phyloP scores from a whole-genome alignment of 2,113 vertebrate genomes.

The Enhydra lutris region DNA sequence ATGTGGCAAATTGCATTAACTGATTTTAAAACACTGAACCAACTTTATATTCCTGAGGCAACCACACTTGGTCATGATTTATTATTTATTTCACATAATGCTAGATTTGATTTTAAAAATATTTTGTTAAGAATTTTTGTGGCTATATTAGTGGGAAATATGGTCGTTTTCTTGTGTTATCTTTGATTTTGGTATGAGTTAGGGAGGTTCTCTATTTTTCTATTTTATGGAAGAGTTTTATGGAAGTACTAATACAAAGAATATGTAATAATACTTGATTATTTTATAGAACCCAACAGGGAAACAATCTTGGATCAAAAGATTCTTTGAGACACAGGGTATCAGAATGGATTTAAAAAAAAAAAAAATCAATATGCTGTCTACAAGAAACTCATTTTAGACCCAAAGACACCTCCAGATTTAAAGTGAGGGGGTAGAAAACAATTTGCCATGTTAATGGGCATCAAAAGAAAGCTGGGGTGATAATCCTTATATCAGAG shows the following conservation, averaged over 20 bases:
- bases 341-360: no score
- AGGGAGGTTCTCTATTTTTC: background rate
- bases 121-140: background rate
- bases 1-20: background rate
- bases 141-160: background rate
- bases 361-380: no score
- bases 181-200: background rate
- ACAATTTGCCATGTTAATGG: no score
- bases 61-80: background rate
- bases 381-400: no score
- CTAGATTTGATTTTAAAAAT: background rate
- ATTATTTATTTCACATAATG: background rate
- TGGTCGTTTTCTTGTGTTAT: background rate
- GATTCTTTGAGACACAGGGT: background rate
- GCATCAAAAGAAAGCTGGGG: no score
- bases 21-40: background rate
- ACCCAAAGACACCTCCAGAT: no score
- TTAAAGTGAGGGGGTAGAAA: no score
- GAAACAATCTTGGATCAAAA: background rate
- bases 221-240: background rate
- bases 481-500: no score
- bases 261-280: background rate
- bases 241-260: background rate
- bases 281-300: background rate
- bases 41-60: background rate